phyloP scores from a whole-genome alignment of 64 coral and sea anemone genomes.

The Stichodactyla mertensii region DNA sequence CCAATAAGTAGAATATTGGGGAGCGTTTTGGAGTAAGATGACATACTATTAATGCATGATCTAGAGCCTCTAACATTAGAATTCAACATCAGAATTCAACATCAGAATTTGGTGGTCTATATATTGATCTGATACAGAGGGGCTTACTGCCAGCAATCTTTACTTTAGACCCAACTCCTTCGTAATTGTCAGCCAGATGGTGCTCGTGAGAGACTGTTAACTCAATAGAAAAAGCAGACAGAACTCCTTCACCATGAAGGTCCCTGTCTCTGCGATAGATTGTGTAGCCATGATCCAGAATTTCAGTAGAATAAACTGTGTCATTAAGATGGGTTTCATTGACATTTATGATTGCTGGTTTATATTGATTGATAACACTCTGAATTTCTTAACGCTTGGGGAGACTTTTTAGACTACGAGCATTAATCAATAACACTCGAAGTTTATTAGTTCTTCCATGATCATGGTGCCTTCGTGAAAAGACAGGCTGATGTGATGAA shows the following conservation, averaged over 20 bases:
- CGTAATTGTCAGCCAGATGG: conserved; percentile 29
- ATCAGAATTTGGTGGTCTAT: conserved; percentile 40
- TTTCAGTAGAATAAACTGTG: conserved; percentile 16
- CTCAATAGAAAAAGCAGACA: conserved; percentile 26
- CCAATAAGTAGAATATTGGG: conserved; percentile 23
- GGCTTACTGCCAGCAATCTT: conserved; percentile 30
- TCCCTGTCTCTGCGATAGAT: conserved; percentile 14
- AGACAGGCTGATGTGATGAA: too few species aligned
- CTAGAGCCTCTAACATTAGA: conserved; percentile 28
- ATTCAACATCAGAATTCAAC: conserved; percentile 14
- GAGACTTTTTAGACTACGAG: conserved; percentile 23
- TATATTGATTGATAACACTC: conserved; percentile 15
- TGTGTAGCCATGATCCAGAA: conserved; percentile 23
- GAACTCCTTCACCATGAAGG: conserved; percentile 18
- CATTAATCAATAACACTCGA: conserved; percentile 19
- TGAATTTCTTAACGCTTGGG: conserved; percentile 8
- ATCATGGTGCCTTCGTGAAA: too few species aligned
- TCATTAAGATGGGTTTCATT: conserved; percentile 30
- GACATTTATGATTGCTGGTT: conserved; percentile 20
- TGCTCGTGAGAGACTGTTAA: conserved; percentile 28
- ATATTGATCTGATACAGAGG: conserved; percentile 28
- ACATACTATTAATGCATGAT: conserved; percentile 26
- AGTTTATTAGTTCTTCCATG: conserved; percentile 18
- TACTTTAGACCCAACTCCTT: conserved; percentile 39
- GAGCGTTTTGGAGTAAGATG: conserved; percentile 5